These are phyloP conservation scores for Balaenoptera acutorostrata DNA, from an alignment of 2,113 vertebrate species.

Conservation along the genomic window DNA sequence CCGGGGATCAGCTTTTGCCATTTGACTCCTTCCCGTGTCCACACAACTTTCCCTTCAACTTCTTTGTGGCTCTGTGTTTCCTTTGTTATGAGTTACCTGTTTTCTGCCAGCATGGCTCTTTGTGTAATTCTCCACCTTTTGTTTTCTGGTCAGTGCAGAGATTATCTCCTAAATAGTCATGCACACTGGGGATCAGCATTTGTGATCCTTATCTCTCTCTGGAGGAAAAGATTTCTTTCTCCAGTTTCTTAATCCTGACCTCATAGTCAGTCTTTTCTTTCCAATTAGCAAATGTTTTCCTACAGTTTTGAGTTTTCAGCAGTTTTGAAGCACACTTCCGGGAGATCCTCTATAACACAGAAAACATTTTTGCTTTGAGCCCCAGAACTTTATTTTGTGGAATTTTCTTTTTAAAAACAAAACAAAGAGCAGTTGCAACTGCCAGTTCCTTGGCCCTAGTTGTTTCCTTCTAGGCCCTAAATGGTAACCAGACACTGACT, in stretches of 20 bases:
- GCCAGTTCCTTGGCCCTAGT: slow-evolving; percentile 39
- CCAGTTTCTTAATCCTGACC: background rate
- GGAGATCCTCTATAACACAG: background rate
- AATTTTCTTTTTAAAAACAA: slow-evolving; percentile 39
- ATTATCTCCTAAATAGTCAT: background rate
- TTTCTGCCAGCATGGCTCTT: background rate
- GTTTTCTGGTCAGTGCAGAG: background rate
- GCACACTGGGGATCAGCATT: background rate
- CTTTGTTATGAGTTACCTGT: background rate
- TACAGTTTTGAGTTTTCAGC: background rate
- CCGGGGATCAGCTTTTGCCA: background rate
- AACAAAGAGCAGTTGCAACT: slow-evolving; percentile 54
- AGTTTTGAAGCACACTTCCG: background rate
- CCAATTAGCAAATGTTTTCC: background rate
- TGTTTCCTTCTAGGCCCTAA: slow-evolving; percentile 46
- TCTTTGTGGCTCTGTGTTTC: background rate
- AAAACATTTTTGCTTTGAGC: slow-evolving; percentile 32
- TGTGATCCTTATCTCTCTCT: background rate
- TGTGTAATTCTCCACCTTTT: background rate
- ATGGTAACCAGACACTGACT: slow-evolving; percentile 60
- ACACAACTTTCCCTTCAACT: background rate
- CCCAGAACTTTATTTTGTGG: background rate
- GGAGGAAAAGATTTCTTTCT: background rate
- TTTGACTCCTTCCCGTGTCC: background rate
- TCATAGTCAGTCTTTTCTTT: background rate